Evolutionary conservation across 2,113 vertebrate species (phyloP).

Genomic region (Lepus europaeus): DNA sequence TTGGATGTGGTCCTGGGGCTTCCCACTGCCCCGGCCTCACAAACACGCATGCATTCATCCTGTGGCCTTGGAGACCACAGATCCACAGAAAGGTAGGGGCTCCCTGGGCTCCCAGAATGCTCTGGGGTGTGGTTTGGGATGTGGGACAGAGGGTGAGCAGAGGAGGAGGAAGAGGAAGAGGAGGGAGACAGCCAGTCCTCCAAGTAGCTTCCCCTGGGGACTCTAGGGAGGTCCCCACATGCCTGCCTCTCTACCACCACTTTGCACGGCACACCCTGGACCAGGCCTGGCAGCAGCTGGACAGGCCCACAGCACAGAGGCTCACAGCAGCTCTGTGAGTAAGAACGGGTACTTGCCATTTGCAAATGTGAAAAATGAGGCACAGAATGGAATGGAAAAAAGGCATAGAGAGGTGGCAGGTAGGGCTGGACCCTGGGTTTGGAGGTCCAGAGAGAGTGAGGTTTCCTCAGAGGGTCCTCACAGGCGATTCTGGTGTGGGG

Average conservation of each 20-base stretch:
- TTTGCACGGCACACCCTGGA: fast-evolving
- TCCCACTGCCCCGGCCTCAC: background rate
- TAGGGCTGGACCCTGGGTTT: background rate
- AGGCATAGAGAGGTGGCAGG: background rate
- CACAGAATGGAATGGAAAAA: too few relatives aligned
- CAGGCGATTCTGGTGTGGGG: background rate
- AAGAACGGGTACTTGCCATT: background rate
- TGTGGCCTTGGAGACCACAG: background rate
- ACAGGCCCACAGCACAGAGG: fast-evolving
- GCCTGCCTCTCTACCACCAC: background rate
- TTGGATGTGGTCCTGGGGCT: too few relatives aligned
- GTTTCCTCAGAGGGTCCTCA: background rate
- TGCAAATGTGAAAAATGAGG: conserved; percentile 7
- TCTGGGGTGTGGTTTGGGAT: background rate
- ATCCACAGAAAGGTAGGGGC: background rate
- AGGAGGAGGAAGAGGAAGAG: too few relatives aligned
- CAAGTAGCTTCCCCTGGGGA: background rate
- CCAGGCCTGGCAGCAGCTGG: background rate
- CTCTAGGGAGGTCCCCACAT: background rate
- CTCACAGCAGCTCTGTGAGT: background rate
- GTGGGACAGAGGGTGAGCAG: background rate
- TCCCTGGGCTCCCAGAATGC: background rate
- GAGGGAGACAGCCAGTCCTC: background rate
- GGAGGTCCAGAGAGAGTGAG: background rate
- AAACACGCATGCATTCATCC: background rate